phyloP scores from a whole-genome alignment of 2,888 invertebrate genomes.

The Mythimna loreyi region DNA sequence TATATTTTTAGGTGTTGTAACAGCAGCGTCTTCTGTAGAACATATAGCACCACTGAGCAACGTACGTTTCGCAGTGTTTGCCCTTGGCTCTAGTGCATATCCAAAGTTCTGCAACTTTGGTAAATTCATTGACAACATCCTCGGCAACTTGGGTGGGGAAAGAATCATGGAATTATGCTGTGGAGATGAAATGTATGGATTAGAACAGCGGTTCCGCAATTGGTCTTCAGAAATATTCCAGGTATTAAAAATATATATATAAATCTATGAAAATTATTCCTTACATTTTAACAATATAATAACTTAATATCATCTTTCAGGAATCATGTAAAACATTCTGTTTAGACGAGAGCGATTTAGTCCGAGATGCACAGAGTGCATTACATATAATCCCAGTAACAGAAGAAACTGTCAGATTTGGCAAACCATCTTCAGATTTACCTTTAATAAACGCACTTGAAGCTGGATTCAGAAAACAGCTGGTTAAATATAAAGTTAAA shows the following conservation, averaged over 20 bases:
- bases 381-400: conserved; percentile 94
- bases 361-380: conserved; percentile 95
- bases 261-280: not conserved
- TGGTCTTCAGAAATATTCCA: conserved; percentile 97
- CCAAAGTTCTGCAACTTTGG: conserved; percentile 99
- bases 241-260: conserved; percentile 80
- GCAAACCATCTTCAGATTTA: conserved; percentile 85
- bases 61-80: conserved; percentile 98
- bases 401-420: conserved; percentile 94
- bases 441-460: conserved; percentile 78
- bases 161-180: conserved; percentile 94
- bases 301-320: conserved; percentile 79
- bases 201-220: conserved; percentile 97
- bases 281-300: not conserved
- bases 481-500: conserved; percentile 89
- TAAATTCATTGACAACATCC: conserved; percentile 96
- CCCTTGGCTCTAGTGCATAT: conserved; percentile 98
- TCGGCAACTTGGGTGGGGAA: conserved; percentile 97
- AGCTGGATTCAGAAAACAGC: conserved; percentile 78
- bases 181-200: conserved; percentile 98
- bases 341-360: conserved; percentile 96
- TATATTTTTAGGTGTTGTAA: conserved; percentile 91
- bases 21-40: conserved; percentile 94
- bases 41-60: conserved; percentile 97
- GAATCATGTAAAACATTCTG: conserved; percentile 98